Base-by-base conservation (phyloP, 2,888 invertebrate species). In the Argynnis bischoffii region DNA sequence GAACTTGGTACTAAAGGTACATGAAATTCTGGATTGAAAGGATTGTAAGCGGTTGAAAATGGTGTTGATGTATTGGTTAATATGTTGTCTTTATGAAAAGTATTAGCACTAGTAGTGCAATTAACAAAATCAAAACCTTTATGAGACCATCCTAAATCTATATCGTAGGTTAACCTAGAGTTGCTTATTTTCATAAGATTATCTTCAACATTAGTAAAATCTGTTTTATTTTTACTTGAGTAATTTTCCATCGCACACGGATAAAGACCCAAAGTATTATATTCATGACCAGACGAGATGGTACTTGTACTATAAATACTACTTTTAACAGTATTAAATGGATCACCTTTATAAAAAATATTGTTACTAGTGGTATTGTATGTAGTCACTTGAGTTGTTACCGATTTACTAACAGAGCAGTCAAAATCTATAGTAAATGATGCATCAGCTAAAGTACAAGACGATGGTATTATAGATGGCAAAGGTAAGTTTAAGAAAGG, bases 241-340 rank as follows among this genome's bases (percentile, higher is more conserved):
- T 90, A 92, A 76, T 91, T 92, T 75, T 92, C 92, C 85, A 92
- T 89, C 2, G 92, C 92, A 77, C 92, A 92, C 2, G 92, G 92
- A 77, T 92, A 92, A 16, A 92, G 81, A 0, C 90, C 89, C 15
- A 92, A 82, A 66, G 85, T 86, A 71, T 91, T 92, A 70, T 88
- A 92, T 72, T 92, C 92, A 71, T 92, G 92, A 26, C 87, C 85
- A 21, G 91, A 85, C 47, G 91, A 83, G 67, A 92, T 90, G 76
- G 80, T 90, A 74, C 92, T 92, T 8, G 91, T 92, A 72, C 92
- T 91, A 69, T 92, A 92, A 77, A 92, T 91, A 41, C 86, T 82
- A 75, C 81, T 92, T 75, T 92, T 92, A 3, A 83, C 88, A 16
- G 85, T 77, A 70, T 81, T 85, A 74, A 91, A 90, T 60, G 91